Evolutionary conservation across 2,113 vertebrate genomes (phyloP), one percentile per base, ranked within the genome.

Genomic region (Pogonocichla stellata): DNA sequence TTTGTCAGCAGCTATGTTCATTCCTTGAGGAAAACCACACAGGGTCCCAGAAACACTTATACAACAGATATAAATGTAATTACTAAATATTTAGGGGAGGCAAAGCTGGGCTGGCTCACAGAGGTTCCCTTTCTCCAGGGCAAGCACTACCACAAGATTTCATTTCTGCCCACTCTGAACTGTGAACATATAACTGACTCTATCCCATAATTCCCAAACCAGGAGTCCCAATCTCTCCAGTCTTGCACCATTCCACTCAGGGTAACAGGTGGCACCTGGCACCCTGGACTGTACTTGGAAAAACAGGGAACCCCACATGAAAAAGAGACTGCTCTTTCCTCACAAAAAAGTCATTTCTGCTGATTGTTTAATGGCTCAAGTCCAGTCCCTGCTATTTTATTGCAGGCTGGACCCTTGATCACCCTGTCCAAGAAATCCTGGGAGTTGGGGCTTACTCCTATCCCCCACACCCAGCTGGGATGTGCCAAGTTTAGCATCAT

Each of bases 401-500:
- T 86, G 48, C 12, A 4, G 50, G 50, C 38, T 86, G 64, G 70
- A 34, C 47, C 85, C 62, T 88, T 61, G 1, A 26, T 24, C 40
- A 15, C 11, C 20, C 47, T 74, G 42, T 26, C 80, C 82, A 78
- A 92, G 42, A 88, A 92, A 80, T 70, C 40, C 50, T 7, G 7
- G 60, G 64, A 86, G 60, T 0, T 88, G 60, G 75, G 75, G 34
- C 29, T 89, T 19, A 20, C 38, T 91, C 4, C 1, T 24, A 38
- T 61, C 19, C 78, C 71, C 79, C 90, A 86, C 93, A 86, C 85
- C 92, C 95, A 91, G 4, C 45, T 50, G 62, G 81, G 66, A 19
- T 33, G 67, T 77, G 93, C 93, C 92, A 86, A 94, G 56, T 60
- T 70, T 7, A 96, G 67, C 85, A 77, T 95, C 71, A 93, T 58